Conservation (phyloP, 1,140 invertebrate genomes). For the Penaeus japonicus region DNA sequence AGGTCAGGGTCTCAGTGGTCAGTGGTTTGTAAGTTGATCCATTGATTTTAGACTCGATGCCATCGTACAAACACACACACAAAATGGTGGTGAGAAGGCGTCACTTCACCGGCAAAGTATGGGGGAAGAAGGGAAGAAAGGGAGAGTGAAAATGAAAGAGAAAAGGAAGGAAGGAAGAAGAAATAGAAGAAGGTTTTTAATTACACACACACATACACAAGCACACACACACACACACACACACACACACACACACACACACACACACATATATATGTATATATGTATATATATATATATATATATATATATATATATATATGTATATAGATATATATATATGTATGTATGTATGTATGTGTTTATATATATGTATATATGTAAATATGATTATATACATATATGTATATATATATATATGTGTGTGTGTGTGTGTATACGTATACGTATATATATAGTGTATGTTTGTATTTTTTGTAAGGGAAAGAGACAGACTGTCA, state of each 20-base stretch:
- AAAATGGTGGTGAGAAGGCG: too few relatives aligned
- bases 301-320: background rate
- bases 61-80: too few relatives aligned
- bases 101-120: too few relatives aligned
- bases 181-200: background rate
- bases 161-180: background rate
- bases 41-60: too few relatives aligned
- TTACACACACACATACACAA: background rate
- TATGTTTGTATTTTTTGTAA: too few relatives aligned
- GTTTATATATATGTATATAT: slow-evolving; percentile 18
- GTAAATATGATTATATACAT: background rate
- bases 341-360: slow-evolving; percentile 15
- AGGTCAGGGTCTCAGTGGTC: too few relatives aligned
- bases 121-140: too few relatives aligned
- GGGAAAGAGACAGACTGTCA: too few relatives aligned
- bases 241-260: background rate
- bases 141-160: slow-evolving; percentile 24
- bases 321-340: slow-evolving; percentile 24
- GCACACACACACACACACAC: slow-evolving; percentile 26
- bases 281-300: background rate
- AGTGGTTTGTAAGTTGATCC: too few relatives aligned
- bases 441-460: too few relatives aligned
- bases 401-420: background rate
- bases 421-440: too few relatives aligned
- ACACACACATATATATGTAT: background rate